Base-by-base conservation (phyloP, 92 coral and sea anemone species). In the Epizoanthus rinbou region DNA sequence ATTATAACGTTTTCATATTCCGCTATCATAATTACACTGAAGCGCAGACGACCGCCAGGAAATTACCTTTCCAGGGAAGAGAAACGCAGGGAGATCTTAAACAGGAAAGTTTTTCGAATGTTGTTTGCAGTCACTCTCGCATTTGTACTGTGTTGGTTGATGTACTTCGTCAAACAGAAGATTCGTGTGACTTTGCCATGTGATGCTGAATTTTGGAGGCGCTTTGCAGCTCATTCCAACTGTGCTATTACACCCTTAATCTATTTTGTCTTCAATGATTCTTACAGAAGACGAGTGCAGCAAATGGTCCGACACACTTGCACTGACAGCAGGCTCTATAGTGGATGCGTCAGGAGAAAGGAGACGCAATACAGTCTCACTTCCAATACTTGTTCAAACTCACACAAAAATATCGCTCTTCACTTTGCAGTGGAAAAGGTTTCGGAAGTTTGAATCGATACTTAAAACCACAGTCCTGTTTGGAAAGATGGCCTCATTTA, bases 181-280 rank as follows among this genome's bases (percentile, higher is more conserved):
- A 28, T 66, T 28, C 72, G 41, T 41, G 45, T 8, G 7, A 10
- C 3, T 14, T 10, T 31, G n/a, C 47, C 47, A 71, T 71, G 75
- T 71, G 75, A 39, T 43, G 43, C 47, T 8, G 75, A 71, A 28
- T 71, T 71, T 71, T 71, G 75, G 75, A 71, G 75, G 41, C 75
- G 75, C 57, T 71, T 71, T 19, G 8, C 31, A 10, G 75, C 75
- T 17, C 75, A 71, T 54, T 19, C 56, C 13, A 71, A 43, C 18
- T 11, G 56, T 39, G 75, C 75, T 21, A 71, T 71, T 33, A 71
- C 75, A 13, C 75, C 75, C 13, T 18, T 71, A 25, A 71, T 71
- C 16, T 71, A 43, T 43, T 71, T 71, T 43, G 11, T 43, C 28
- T 41, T 71, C 57, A 43, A 22, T 15, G 17, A 71, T 6, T 21